Evolutionary conservation across 2,113 vertebrate species (phyloP), one percentile per base, ranked within the genome.

Genomic region (Nannospalax galili): DNA sequence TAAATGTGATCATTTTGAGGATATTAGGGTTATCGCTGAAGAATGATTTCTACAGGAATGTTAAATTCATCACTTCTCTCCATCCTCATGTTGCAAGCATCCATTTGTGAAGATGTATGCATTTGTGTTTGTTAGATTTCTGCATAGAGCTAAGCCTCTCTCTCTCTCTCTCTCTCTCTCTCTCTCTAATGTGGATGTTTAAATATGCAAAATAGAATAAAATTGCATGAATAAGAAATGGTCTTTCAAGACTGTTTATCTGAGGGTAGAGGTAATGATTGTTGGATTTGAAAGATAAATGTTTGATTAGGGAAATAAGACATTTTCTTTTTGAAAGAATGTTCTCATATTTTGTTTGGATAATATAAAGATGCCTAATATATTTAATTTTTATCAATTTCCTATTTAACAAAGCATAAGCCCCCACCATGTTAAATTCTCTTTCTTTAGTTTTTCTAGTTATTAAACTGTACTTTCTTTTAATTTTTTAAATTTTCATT

Each of bases 181-280:
- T 58, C 22, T 60, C 22, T 60, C 20, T n/a, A 82, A 84, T 78
- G 69, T 62, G 22, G 17, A 35, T 81, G 19, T 70, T 91, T 22
- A 80, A 81, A 82, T 91, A 91, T 77, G 86, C 80, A 93, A 96
- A 97, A 60, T 45, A 72, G 60, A 30, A 15, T 28, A 84, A 84
- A 64, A 75, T 37, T 81, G 22, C 40, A 78, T 90, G 90, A 80
- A 88, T 40, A 78, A 90, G 22, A 16, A 92, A 60, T 88, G 16
- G 26, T 77, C 62, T 81, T 65, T 85, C 88, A 72, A 92, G 30
- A 2, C 30, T 89, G 35, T 77, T 95, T 62, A 42, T 84, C 42
- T n/a, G 79, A 80, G 45, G 65, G 16, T 32, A 28, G 45, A 89
- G 22, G 84, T 67, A 84, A 84, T 85, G 45, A 78, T 90, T 85